Evolutionary conservation across 2,888 invertebrate genomes (phyloP), one percentile per base, ranked within the genome.

Genomic region (Pammene aurita): DNA sequence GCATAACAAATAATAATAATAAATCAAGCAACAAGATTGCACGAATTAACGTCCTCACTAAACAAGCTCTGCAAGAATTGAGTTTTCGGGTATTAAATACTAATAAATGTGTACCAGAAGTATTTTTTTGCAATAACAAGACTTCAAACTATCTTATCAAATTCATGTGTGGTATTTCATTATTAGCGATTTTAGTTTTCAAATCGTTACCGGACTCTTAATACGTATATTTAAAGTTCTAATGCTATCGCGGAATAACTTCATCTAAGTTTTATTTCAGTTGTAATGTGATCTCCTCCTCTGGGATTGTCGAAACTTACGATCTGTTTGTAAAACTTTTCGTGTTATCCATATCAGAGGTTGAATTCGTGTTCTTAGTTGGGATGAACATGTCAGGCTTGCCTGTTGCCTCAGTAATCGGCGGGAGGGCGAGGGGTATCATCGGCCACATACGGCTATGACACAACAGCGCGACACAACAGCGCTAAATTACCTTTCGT

Each of bases 401-500:
- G 56, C 68, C 61, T 56, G 55, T 56, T 56, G 66, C 34, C 55
- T 52, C 46, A 7, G 44, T 44, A 57, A 71, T 66, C 54, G 70
- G 75, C 68, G 73, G 74, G 34, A 54, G 13, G 11, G 34, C 73
- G 76, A 67, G 70, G 76, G 74, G 64, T 56, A 65, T 71, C 55
- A 65, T 61, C 74, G 73, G 74, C 81, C 82, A 78, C 82, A 83
- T 81, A 83, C 80, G 80, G 78, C 72, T 75, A 77, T 82, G 81
- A 79, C 81, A 58, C 7, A n/a, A n/a, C n/a, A n/a, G n/a, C 1
- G 38, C 7, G 38, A 38, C 26, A 26, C 63, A 68, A 57, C 68
- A 68, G 57, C 83, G 84, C 78, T 84, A 83, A 88, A 88, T 88
- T 86, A 83, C 85, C 85, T 84, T 85, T 80, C 80, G 85, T 81